Conservation (phyloP, 2,113 vertebrate genomes). For the Caranx melampygus region DNA sequence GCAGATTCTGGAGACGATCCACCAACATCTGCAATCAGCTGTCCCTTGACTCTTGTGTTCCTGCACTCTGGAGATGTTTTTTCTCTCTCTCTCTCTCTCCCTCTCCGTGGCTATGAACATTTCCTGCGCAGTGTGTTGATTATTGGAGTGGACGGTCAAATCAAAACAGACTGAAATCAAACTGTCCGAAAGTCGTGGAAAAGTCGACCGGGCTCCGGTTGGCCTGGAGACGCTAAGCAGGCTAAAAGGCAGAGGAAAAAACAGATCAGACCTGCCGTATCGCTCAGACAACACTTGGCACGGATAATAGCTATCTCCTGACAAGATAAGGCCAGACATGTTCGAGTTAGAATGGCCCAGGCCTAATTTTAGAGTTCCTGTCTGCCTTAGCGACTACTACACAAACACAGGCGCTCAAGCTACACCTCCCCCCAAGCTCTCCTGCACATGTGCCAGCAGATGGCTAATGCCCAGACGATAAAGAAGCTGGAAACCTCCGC, state of each 20-base stretch:
- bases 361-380: conserved; percentile 76
- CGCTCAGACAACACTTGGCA: conserved; percentile 44
- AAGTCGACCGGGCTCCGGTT: conserved; percentile 39
- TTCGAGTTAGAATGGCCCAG: conserved; percentile 51
- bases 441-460: conserved; percentile 73
- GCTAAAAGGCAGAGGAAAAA: conserved; percentile 9
- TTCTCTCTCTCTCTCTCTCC: background rate
- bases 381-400: conserved; percentile 62
- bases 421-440: conserved; percentile 56
- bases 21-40: conserved; percentile 67
- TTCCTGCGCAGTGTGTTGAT: conserved; percentile 55
- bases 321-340: conserved; percentile 71
- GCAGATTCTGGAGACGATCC: conserved; percentile 48
- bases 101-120: conserved; percentile 18
- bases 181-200: conserved; percentile 50
- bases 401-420: conserved; percentile 52
- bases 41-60: conserved; percentile 56
- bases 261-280: conserved; percentile 44
- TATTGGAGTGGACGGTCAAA: conserved; percentile 46
- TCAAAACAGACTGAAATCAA: conserved; percentile 53
- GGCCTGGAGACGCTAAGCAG: conserved; percentile 27
- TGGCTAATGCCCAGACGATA: conserved; percentile 74
- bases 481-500: conserved; percentile 62
- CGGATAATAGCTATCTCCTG: conserved; percentile 51
- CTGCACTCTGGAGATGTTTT: conserved; percentile 20